phyloP scores from a whole-genome alignment of 2,888 invertebrate species.

The Iselma pallidipennis region DNA sequence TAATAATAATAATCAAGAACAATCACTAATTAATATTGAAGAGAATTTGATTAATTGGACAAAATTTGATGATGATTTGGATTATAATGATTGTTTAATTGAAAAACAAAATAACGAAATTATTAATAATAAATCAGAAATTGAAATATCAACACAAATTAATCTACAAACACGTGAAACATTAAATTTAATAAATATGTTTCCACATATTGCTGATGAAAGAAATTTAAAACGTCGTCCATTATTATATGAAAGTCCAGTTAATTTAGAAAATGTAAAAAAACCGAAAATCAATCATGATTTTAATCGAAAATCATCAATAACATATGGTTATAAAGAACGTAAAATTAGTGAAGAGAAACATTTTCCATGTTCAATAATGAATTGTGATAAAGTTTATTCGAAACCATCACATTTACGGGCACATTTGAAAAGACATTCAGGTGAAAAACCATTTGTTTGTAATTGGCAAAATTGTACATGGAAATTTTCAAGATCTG shows the following conservation, averaged over 20 bases:
- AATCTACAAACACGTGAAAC: constrained; percentile 23
- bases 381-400: constrained; percentile 78
- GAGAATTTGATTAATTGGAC: constrained; percentile 29
- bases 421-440: constrained; percentile 83
- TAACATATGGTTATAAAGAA: constrained; percentile 41
- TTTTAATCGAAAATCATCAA: constrained; percentile 27
- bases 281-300: constrained; percentile 25
- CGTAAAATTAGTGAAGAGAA: constrained; percentile 55
- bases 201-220: constrained; percentile 52
- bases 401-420: constrained; percentile 90
- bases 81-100: constrained; percentile 36
- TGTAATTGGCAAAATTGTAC: constrained; percentile 73
- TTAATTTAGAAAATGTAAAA: constrained; percentile 28
- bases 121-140: constrained; percentile 28
- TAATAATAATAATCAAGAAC: constrained; percentile 19
- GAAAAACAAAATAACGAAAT: constrained; percentile 33
- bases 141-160: constrained; percentile 10
- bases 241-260: constrained; percentile 50
- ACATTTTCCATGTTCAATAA: constrained; percentile 70
- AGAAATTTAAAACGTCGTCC: constrained; percentile 51
- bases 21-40: constrained; percentile 11
- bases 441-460: constrained; percentile 66
- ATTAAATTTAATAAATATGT: constrained; percentile 45
- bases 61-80: constrained; percentile 18
- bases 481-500: constrained; percentile 93